Base-by-base conservation (phyloP, 2,113 vertebrate species). In the Esox niger region DNA sequence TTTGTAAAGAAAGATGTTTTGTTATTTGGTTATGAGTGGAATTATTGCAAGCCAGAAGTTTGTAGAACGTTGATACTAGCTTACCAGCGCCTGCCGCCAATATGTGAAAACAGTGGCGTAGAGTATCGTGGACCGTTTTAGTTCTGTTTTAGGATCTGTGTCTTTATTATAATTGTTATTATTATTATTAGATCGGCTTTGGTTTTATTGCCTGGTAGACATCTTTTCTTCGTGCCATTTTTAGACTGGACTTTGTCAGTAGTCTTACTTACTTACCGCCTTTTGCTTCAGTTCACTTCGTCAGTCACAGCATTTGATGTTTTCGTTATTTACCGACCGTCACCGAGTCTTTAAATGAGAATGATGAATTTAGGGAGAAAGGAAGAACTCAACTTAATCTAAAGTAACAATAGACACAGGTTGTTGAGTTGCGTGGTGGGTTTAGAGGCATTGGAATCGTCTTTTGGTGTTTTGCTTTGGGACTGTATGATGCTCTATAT, bases 91-190 rank as follows among this genome's bases (percentile, higher is more conserved):
- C 8, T 55, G 78, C 84, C 84, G 86, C 79, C 77, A 78, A 84
- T 83, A 88, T 69, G 85, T 90, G 86, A 92, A 91, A 85, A 80
- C 85, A 83, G 88, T 91, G 88, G 88, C 85, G 83, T 91, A 88
- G 84, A 89, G 85, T 80, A 82, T 72, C 77, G 88, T 91, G 85
- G 70, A 88, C 80, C 75, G 82, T 85, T 89, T 87, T 82, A 73
- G 72, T 88, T 91, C 82, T 77, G 84, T 77, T 91, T 81, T 91
- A 91, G 87, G 4, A 88, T 79, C 86, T n/a, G 81, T 88, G 86
- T 90, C 81, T 82, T 69, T 62, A 70, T 30, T 26, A 43, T 30
- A n/a, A n/a, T n/a, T n/a, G n/a, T n/a, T n/a, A n/a, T n/a, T n/a
- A n/a, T n/a, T n/a, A n/a, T n/a, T n/a, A n/a, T n/a, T n/a, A n/a